Conservation (phyloP, 2,888 invertebrate genomes). For the Spilosoma lubricipeda region DNA sequence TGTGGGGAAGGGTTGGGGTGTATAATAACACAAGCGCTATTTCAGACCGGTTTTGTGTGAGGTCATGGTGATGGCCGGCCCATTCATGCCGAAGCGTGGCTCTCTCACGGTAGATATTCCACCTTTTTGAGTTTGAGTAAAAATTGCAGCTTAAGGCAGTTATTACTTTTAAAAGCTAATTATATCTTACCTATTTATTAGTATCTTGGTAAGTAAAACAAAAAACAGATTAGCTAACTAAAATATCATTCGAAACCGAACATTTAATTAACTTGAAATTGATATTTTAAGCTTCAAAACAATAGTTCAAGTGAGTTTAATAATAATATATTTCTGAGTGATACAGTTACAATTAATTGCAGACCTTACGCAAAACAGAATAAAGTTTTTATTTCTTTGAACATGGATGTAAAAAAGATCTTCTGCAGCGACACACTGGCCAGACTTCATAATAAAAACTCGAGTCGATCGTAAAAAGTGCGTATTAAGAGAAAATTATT, state of each 20-base stretch:
- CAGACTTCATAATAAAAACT: slow-evolving; percentile 25
- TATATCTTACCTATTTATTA: neutral
- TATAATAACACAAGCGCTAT: too few species aligned
- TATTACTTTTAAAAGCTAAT: neutral
- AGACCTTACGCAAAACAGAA: neutral
- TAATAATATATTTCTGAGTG: neutral
- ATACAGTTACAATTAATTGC: neutral
- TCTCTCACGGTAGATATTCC: too few species aligned
- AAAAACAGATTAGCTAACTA: neutral
- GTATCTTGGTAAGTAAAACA: neutral
- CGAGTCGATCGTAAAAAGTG: slow-evolving; percentile 42
- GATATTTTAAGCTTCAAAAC: neutral
- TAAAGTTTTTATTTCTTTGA: neutral
- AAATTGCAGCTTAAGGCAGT: neutral
- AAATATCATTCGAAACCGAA: neutral
- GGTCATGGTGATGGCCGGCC: too few species aligned
- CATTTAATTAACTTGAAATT: slow-evolving; percentile 1
- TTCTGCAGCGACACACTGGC: slow-evolving; percentile 3
- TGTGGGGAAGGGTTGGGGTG: too few species aligned
- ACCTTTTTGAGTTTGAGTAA: neutral
- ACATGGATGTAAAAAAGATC: neutral
- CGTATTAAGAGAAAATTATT: slow-evolving; percentile 47
- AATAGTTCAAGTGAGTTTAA: neutral
- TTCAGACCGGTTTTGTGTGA: too few species aligned
- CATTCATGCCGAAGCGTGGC: too few species aligned